Conservation (phyloP, 2,113 vertebrate species). For the Equus quagga region DNA sequence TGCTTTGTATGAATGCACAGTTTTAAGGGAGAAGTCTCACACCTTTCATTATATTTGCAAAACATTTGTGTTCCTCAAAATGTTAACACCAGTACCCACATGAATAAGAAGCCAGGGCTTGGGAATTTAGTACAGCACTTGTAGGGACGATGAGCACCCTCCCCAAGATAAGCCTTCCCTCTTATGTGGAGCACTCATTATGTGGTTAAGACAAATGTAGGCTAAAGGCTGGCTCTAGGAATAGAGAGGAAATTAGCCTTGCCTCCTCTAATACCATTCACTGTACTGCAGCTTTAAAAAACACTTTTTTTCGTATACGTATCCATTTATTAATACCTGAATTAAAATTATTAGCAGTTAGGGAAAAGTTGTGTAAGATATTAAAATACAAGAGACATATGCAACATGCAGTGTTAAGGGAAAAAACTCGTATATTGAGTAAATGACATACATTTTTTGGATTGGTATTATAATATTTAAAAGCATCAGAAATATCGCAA, state of each 20-base stretch:
- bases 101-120: not conserved
- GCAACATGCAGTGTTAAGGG: not conserved
- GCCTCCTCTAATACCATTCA: not conserved
- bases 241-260: not conserved
- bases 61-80: not conserved
- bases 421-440: no score
- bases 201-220: not conserved
- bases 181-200: not conserved
- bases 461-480: not conserved
- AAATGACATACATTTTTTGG: not conserved
- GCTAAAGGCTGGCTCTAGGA: not conserved
- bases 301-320: not conserved
- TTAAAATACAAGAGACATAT: not conserved
- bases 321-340: not conserved
- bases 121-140: not conserved
- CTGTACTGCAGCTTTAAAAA: not conserved
- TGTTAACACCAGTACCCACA: not conserved
- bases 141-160: not conserved
- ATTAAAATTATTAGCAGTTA: not conserved
- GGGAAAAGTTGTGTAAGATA: not conserved
- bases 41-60: not conserved
- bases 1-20: not conserved
- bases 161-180: not conserved
- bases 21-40: not conserved
- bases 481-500: not conserved